Evolutionary conservation across 2,797 vertebrate genomes (phyloP), one percentile per base, ranked within the genome.

Genomic region (Enteromius unitaeniatus): DNA sequence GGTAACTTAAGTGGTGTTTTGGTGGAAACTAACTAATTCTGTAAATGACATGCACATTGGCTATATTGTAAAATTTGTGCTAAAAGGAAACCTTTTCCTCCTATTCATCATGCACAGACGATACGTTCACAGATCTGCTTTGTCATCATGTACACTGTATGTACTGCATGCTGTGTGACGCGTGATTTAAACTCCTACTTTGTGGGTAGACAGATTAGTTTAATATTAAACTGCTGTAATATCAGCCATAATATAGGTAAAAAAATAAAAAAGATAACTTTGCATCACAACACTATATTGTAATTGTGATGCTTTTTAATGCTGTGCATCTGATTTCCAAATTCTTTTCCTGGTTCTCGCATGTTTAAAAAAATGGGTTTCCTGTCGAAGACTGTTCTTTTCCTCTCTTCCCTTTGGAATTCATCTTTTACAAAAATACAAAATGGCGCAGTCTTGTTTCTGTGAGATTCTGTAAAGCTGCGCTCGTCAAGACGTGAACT

Each of bases 81-180:
- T 91, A 42, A 58, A 51, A 6, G 45, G 49, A 70, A 34, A 13
- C 15, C 70, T 68, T 73, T 64, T 84, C 89, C 84, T 88, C 88
- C 89, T 87, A 88, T 89, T 92, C 88, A 84, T 76, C 80, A 62
- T 31, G 37, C 6, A 2, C 69, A 67, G 75, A 73, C 45, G 76
- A 83, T 83, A 53, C 87, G 84, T 74, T 91, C 94, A 69, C 93
- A 94, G 94, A 92, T 94, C 90, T 96, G 95, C 91, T 97, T 95
- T 92, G 95, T 96, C 89, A 89, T 97, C 92, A 92, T 96, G 89
- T 97, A 95, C 87, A 96, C 95, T 92, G 96, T 97, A 96, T 88
- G 96, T 97, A 93, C 75, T 51, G 80, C 81, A 84, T 87, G 84
- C 65, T 60, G 19, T 83, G 86, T 82, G 83, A 51, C 85, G 81